phyloP scores from a whole-genome alignment of 2,888 invertebrate genomes.

The Athalia cordata region DNA sequence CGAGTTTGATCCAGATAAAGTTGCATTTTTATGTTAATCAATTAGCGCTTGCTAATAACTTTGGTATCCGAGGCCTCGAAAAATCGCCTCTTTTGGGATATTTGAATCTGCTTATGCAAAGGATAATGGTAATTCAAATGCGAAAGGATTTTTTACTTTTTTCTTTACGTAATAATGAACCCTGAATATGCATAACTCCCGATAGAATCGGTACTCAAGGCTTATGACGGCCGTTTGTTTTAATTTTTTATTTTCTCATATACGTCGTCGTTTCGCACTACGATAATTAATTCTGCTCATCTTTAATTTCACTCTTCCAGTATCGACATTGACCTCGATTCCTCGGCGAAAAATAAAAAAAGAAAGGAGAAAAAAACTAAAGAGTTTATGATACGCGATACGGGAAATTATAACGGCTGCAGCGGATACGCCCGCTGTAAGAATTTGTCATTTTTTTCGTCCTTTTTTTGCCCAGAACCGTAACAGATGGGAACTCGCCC shows the following conservation, averaged over 20 bases:
- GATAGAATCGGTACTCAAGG: too few species aligned
- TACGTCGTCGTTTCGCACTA: neutral
- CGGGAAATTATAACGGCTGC: neutral
- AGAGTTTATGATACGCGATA: neutral
- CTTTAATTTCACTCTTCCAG: neutral
- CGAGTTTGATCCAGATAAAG: too few species aligned
- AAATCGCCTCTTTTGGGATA: too few species aligned
- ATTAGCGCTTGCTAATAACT: too few species aligned
- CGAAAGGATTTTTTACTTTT: neutral
- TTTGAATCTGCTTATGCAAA: too few species aligned
- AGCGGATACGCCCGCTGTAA: neutral
- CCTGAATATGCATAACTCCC: too few species aligned
- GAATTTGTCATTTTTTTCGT: neutral
- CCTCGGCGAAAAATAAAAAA: too few species aligned
- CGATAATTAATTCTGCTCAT: neutral
- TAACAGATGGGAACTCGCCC: constrained; percentile 17
- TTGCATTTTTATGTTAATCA: too few species aligned
- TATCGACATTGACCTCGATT: constrained; percentile 8
- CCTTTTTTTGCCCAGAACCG: neutral
- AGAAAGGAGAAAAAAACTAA: too few species aligned
- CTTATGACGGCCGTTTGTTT: too few species aligned
- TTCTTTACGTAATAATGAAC: neutral
- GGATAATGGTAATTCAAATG: too few species aligned
- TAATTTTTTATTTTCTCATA: neutral
- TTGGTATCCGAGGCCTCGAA: too few species aligned